These are phyloP conservation scores for Daubentonia madagascariensis DNA, from an alignment of 2,113 vertebrate species.

Conservation along the genomic window DNA sequence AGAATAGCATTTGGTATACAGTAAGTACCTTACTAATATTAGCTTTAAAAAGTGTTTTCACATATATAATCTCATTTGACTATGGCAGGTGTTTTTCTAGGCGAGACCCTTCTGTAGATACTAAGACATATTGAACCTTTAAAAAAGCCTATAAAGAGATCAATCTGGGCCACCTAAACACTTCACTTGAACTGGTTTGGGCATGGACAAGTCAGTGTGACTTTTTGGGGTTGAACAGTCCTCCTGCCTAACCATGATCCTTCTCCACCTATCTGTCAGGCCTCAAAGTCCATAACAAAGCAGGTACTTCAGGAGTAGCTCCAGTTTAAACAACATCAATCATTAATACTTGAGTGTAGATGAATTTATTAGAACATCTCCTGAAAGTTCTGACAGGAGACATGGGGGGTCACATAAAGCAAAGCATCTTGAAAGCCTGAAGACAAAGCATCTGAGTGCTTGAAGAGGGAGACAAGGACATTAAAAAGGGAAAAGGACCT, in stretches of 20 bases:
- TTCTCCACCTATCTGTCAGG: background rate
- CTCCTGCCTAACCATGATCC: background rate
- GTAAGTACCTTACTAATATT: background rate
- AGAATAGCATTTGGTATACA: background rate
- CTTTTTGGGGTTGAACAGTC: background rate
- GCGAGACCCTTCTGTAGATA: background rate
- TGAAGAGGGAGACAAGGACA: background rate
- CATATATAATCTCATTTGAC: background rate
- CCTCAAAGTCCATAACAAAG: background rate
- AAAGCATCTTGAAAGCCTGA: background rate
- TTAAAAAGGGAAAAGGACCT: background rate
- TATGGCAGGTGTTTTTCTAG: background rate
- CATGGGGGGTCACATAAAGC: background rate
- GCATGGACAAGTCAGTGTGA: background rate
- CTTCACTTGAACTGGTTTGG: background rate
- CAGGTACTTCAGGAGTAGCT: background rate
- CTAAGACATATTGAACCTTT: background rate
- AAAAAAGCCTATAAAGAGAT: background rate
- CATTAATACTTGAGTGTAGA: background rate
- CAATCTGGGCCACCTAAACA: background rate
- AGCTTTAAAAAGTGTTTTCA: background rate
- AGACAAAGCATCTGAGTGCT: background rate
- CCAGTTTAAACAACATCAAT: background rate
- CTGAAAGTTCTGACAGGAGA: background rate
- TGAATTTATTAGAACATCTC: background rate